These are phyloP conservation scores for Harpalus rufipes DNA, from an alignment of 2,888 invertebrate genomes.

Conservation along the genomic window DNA sequence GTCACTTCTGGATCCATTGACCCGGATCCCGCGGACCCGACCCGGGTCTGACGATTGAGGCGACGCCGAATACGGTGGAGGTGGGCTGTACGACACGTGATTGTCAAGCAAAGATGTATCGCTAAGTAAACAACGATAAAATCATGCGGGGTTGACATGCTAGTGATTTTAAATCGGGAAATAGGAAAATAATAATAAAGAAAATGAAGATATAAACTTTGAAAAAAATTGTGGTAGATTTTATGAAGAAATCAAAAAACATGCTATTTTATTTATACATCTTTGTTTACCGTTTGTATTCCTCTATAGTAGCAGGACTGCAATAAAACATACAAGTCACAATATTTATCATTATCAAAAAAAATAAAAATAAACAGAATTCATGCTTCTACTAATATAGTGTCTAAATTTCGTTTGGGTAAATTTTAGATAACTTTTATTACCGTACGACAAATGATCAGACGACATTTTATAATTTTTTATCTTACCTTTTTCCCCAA, in stretches of 20 bases:
- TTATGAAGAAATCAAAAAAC: not conserved
- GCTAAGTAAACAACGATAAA: slow-evolving; percentile 53
- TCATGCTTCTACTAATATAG: not conserved
- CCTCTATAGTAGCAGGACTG: slow-evolving; percentile 41
- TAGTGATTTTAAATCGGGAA: not conserved
- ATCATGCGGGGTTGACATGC: not conserved
- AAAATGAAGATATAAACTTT: no score
- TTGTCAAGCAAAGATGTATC: slow-evolving; percentile 69
- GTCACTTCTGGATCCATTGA: slow-evolving; percentile 68
- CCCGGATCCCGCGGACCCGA: slow-evolving; percentile 70
- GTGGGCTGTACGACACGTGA: slow-evolving; percentile 75
- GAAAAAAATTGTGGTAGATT: no score
- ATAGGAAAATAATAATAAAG: not conserved
- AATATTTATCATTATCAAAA: not conserved
- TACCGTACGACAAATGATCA: no score
- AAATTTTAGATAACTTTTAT: not conserved
- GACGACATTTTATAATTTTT: no score
- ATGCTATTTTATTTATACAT: not conserved
- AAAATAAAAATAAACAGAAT: not conserved
- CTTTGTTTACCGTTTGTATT: slow-evolving; percentile 35
- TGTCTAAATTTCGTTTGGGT: not conserved
- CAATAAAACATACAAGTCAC: not conserved
- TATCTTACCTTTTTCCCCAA: slow-evolving; percentile 69
- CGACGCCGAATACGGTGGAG: slow-evolving; percentile 77
- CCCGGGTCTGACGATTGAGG: slow-evolving; percentile 72